Percentiles rank a stretch among this genome's conserved stretches.
These are phyloP conservation scores for Passerculus sandwichensis DNA, from an alignment of 2,797 vertebrate species.

Conservation along the genomic window DNA sequence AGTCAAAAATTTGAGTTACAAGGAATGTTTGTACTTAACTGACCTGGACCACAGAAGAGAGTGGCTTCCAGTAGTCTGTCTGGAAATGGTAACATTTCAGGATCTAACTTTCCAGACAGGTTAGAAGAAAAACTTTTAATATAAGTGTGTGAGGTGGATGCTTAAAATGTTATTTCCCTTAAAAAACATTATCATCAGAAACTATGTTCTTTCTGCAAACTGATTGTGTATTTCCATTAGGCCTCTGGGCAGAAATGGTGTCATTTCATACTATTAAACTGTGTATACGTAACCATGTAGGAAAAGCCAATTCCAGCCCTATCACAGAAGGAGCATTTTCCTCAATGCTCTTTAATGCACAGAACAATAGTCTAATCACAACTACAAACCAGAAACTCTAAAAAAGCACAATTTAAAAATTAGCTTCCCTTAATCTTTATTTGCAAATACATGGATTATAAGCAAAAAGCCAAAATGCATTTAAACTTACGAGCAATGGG, in stretches of 20 bases:
- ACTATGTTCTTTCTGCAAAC: not conserved
- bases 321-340: not conserved
- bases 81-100: not conserved
- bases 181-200: not conserved
- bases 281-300: not conserved
- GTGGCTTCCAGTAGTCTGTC: not conserved
- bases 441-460: not conserved
- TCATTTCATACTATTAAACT: not conserved
- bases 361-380: not conserved
- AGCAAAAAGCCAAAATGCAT: not conserved
- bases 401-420: not conserved
- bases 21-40: not conserved
- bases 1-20: not conserved
- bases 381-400: not conserved
- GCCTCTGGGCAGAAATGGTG: not conserved
- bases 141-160: not conserved
- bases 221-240: not conserved
- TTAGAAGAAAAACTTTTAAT: not conserved
- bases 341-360: not conserved
- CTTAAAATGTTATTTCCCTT: not conserved
- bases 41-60: not conserved
- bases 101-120: not conserved
- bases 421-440: not conserved
- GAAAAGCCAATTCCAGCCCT: not conserved
- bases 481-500: constrained; percentile 87